Evolutionary conservation across 2,888 invertebrate species (phyloP).

Genomic region (Thalpophila matura): DNA sequence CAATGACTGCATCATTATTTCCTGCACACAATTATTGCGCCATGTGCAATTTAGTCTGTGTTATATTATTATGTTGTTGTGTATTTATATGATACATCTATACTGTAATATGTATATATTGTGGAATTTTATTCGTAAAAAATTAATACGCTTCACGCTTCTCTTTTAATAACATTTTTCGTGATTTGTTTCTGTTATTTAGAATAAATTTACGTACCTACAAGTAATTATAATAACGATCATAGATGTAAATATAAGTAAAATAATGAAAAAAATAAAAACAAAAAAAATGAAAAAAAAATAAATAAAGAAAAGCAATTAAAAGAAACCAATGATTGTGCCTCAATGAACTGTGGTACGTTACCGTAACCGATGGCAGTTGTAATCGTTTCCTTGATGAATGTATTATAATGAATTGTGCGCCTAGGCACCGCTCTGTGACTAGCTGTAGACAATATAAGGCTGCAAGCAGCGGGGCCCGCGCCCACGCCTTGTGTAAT

Average conservation of each 20-base stretch:
- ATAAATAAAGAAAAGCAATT: slow-evolving; percentile 85
- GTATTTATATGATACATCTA: slow-evolving; percentile 89
- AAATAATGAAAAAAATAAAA: slow-evolving; percentile 75
- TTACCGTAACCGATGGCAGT: slow-evolving; percentile 90
- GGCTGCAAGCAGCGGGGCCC: slow-evolving; percentile 81
- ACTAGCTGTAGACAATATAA: slow-evolving; percentile 81
- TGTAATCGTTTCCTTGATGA: slow-evolving; percentile 85
- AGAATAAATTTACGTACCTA: slow-evolving; percentile 91
- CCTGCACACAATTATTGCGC: slow-evolving; percentile 88
- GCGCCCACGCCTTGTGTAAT: slow-evolving; percentile 87
- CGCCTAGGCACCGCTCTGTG: slow-evolving; percentile 77
- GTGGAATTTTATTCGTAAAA: slow-evolving; percentile 90
- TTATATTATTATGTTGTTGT: slow-evolving; percentile 91
- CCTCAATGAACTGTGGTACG: slow-evolving; percentile 91
- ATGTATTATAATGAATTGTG: slow-evolving; percentile 83
- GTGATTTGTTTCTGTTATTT: slow-evolving; percentile 91
- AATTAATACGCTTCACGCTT: slow-evolving; percentile 90
- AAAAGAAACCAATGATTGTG: slow-evolving; percentile 91
- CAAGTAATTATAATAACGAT: slow-evolving; percentile 90
- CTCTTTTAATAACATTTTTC: slow-evolving; percentile 87
- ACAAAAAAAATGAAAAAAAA: slow-evolving; percentile 72
- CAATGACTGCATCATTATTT: slow-evolving; percentile 88
- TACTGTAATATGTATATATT: slow-evolving; percentile 90
- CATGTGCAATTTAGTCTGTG: slow-evolving; percentile 90
- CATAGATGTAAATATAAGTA: slow-evolving; percentile 83